These are phyloP conservation scores for Diglossa cyanea DNA, from an alignment of 2,797 vertebrate species.

Conservation along the genomic window DNA sequence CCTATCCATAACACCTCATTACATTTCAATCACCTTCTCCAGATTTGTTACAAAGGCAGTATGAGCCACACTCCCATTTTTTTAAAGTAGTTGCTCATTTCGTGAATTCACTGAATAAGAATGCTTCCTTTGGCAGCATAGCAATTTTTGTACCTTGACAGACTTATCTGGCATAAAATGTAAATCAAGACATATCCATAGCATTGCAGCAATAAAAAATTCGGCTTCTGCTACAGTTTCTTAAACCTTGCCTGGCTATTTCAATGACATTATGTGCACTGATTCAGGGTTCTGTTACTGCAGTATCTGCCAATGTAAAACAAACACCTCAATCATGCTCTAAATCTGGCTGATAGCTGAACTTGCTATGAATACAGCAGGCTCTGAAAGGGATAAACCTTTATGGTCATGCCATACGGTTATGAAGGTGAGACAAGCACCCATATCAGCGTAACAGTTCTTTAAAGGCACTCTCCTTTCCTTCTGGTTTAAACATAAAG, in stretches of 20 bases:
- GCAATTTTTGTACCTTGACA: not conserved
- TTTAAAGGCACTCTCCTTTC: not conserved
- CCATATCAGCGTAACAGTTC: not conserved
- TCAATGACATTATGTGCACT: not conserved
- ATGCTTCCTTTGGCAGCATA: not conserved
- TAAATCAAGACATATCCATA: not conserved
- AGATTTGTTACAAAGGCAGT: not conserved
- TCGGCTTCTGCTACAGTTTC: not conserved
- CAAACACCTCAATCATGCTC: not conserved
- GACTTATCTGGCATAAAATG: not conserved
- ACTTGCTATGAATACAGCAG: not conserved
- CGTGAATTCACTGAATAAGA: not conserved
- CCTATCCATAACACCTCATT: not conserved
- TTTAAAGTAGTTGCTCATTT: not conserved
- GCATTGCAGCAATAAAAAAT: not conserved
- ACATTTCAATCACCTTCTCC: not conserved
- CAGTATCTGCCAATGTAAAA: not conserved
- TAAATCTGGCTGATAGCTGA: not conserved
- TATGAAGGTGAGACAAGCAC: not conserved
- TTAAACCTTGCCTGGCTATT: not conserved
- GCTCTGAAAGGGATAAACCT: not conserved
- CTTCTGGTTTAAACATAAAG: not conserved
- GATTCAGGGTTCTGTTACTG: not conserved
- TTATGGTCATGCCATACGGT: not conserved
- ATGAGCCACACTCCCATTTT: not conserved